phyloP scores from a whole-genome alignment of 2,888 invertebrate species.

The Lacanobia oleracea region DNA sequence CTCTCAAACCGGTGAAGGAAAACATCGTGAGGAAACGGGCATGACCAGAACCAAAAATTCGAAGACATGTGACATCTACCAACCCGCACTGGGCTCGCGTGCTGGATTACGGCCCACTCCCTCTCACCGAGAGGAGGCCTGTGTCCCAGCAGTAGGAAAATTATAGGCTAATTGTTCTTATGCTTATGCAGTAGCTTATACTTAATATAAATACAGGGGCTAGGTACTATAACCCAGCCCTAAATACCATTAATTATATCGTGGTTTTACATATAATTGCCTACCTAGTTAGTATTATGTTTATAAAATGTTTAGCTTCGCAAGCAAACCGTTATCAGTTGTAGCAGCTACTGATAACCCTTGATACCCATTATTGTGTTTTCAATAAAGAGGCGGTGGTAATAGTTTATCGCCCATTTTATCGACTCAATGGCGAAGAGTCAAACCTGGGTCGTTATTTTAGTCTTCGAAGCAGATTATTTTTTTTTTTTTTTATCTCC shows the following conservation, averaged over 20 bases:
- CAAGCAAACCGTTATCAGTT: slow-evolving; percentile 24
- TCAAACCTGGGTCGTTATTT: neutral
- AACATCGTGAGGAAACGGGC: too few relatives aligned
- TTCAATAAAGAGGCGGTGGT: slow-evolving; percentile 6
- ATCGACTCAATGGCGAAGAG: neutral
- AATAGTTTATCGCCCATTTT: neutral
- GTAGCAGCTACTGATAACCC: slow-evolving; percentile 13
- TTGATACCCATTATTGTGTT: neutral
- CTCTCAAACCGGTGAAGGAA: too few relatives aligned
- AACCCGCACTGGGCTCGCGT: too few relatives aligned
- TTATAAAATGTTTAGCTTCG: neutral
- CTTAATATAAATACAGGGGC: neutral
- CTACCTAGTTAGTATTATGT: neutral
- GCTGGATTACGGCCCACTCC: too few relatives aligned
- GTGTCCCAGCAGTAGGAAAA: too few relatives aligned
- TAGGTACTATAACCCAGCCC: neutral
- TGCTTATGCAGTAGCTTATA: neutral
- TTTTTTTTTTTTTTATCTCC: too few relatives aligned
- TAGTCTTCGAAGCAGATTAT: neutral
- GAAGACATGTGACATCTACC: too few relatives aligned
- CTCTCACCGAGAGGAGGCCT: too few relatives aligned
- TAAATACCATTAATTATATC: slow-evolving; percentile 6
- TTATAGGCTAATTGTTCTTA: too few relatives aligned
- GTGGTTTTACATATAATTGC: slow-evolving; percentile 1
- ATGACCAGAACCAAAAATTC: too few relatives aligned